phyloP scores from a whole-genome alignment of 2,888 invertebrate genomes.

The Lepidocyrtoides sp. region DNA sequence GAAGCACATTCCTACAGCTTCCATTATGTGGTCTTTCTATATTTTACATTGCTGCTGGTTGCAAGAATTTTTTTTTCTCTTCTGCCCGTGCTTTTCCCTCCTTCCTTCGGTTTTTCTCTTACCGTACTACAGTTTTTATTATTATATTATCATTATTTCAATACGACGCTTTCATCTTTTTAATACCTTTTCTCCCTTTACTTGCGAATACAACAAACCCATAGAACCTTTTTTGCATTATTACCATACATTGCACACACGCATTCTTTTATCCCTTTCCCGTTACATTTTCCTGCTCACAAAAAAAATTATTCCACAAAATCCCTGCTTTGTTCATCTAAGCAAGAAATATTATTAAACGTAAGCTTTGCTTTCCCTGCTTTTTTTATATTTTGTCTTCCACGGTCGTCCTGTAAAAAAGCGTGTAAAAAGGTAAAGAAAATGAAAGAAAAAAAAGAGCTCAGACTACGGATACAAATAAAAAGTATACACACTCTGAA shows the following conservation, averaged over 20 bases:
- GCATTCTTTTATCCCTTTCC: conserved; percentile 52
- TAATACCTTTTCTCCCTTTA: conserved; percentile 43
- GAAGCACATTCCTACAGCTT: background rate
- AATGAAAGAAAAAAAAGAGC: background rate
- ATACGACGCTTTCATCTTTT: conserved; percentile 66
- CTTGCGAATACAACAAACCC: conserved; percentile 19
- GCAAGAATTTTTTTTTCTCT: background rate
- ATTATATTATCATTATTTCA: conserved; percentile 60
- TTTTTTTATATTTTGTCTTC: conserved; percentile 43
- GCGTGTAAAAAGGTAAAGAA: conserved; percentile 15
- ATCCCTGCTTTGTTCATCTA: conserved; percentile 68
- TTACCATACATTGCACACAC: conserved; percentile 1
- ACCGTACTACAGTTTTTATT: conserved; percentile 24
- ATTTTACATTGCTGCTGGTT: background rate
- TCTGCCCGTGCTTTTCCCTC: background rate
- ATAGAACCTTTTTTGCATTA: conserved; percentile 5
- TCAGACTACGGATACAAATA: conserved; percentile 20
- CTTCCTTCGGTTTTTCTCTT: background rate
- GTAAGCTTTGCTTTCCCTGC: conserved; percentile 61
- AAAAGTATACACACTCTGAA: conserved; percentile 13
- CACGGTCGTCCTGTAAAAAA: conserved; percentile 14
- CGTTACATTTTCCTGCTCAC: conserved; percentile 44
- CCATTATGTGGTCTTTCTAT: background rate
- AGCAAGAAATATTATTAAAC: conserved; percentile 76
- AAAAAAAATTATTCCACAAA: conserved; percentile 48